Evolutionary conservation across 1,140 invertebrate genomes (phyloP), one percentile per base, ranked within the genome.

Genomic region (Formica exsecta): DNA sequence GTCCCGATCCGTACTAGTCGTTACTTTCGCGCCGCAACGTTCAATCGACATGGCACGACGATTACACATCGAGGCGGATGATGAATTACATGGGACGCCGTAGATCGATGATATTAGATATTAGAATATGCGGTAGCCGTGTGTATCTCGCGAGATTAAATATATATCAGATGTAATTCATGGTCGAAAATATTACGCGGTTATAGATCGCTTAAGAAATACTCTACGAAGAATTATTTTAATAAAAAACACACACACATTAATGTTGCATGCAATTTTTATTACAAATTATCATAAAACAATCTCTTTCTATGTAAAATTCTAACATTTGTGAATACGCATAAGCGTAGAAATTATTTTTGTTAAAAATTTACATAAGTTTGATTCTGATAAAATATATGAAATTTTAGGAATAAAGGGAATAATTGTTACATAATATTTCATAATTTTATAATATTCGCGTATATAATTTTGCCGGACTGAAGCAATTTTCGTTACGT

Each of bases 41-140:
- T 29, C 44, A 79, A 79, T 79, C 66, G 44, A 41, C 62, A 32
- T 44, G 64, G 22, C 7, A 38, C 25, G 16, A 36, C 22, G 51
- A 79, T 79, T 54, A 54, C 9, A 22, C 36, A 57, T 71, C 44
- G 51, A 59, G 9, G 16, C 16, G 32, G 29, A 80, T 70, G 29
- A 70, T 57, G 65, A 70, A 64, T 54, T 29, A 71, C 64, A 51
- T 41, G 7, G 36, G 9, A 71, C 38, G 16, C 38, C 22, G 11
- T 71, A 61, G 65, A 25, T 81, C 11, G 65, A 61, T 59, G 3
- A 32, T 32, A 32, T 32, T 32, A 32, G 51, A 81, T 44, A 22
- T 29, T 29, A 16, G 41, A 13, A 70, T 48, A 70, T 25, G 19
- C 77, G 16, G 38, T 48, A 6, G 6, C 51, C 22, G 22, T 22